Evolutionary conservation across 2,888 invertebrate genomes (phyloP).

Genomic region (Lasioglossum calceatum): DNA sequence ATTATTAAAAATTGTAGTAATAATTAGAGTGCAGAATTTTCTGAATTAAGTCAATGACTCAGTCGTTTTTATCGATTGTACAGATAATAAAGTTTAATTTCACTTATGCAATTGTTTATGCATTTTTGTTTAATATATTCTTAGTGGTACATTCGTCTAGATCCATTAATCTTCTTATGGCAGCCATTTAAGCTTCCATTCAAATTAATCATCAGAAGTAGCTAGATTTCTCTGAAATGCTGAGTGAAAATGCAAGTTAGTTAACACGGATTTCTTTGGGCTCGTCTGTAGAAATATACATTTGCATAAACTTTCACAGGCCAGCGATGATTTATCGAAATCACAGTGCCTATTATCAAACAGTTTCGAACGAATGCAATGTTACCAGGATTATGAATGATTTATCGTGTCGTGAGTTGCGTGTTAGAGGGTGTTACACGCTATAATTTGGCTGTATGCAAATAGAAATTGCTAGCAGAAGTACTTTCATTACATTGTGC

Average conservation of each 20-base stretch:
- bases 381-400: background rate
- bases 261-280: background rate
- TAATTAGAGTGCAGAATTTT: background rate
- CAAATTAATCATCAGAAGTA: background rate
- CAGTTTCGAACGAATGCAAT: background rate
- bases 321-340: background rate
- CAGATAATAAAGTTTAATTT: background rate
- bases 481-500: background rate
- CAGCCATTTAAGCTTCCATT: background rate
- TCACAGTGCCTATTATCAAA: background rate
- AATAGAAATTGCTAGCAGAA: background rate
- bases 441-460: slow-evolving; percentile 1
- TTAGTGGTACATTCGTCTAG: background rate
- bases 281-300: too few species aligned
- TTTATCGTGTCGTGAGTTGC: background rate
- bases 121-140: background rate
- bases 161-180: background rate
- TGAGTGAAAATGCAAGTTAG: background rate
- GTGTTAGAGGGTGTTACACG: background rate
- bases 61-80: background rate
- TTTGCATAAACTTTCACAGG: background rate
- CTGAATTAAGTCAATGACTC: background rate
- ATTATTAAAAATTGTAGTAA: background rate
- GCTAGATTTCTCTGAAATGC: background rate
- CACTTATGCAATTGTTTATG: background rate